phyloP scores from a whole-genome alignment of 2,113 vertebrate species.

The Platysternon megacephalum region DNA sequence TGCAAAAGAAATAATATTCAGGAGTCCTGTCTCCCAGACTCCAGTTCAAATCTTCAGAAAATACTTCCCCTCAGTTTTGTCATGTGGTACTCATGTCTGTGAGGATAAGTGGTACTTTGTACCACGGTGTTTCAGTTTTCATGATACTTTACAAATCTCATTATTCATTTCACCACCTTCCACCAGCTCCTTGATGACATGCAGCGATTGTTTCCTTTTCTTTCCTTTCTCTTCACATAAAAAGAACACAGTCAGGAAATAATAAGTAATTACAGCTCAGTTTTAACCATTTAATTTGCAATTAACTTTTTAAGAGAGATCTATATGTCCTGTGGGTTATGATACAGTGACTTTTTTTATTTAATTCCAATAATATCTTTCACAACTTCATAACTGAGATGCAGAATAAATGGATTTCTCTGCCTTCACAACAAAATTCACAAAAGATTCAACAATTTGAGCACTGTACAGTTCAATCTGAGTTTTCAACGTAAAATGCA shows the following conservation, averaged over 20 bases:
- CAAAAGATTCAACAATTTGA: conserved; percentile 26
- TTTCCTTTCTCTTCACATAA: conserved; percentile 51
- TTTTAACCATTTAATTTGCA: conserved; percentile 62
- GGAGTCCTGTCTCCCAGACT: conserved; percentile 33
- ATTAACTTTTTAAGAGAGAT: conserved; percentile 35
- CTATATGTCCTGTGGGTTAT: not conserved
- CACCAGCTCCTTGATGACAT: conserved; percentile 60
- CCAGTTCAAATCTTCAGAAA: not conserved
- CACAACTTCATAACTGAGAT: conserved; percentile 23
- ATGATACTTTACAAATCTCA: conserved; percentile 72
- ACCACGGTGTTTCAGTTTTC: conserved; percentile 73
- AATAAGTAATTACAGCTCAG: conserved; percentile 57
- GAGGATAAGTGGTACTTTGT: conserved; percentile 68
- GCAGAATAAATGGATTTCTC: not conserved
- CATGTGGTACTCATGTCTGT: conserved; percentile 68
- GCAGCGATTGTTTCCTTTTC: conserved; percentile 57
- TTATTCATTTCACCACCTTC: conserved; percentile 65
- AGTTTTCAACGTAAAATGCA: conserved; percentile 24
- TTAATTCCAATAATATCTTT: not conserved
- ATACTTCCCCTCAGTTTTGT: not conserved
- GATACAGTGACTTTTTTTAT: conserved; percentile 13
- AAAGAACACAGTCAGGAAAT: conserved; percentile 63
- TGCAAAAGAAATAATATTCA: conserved; percentile 44
- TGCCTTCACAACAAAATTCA: conserved; percentile 13
- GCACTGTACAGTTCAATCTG: conserved; percentile 17